Percentiles rank a stretch among this genome's conserved stretches.
These are phyloP conservation scores for Dendrocopos noguchii DNA, from an alignment of 2,113 vertebrate genomes.

Conservation along the genomic window DNA sequence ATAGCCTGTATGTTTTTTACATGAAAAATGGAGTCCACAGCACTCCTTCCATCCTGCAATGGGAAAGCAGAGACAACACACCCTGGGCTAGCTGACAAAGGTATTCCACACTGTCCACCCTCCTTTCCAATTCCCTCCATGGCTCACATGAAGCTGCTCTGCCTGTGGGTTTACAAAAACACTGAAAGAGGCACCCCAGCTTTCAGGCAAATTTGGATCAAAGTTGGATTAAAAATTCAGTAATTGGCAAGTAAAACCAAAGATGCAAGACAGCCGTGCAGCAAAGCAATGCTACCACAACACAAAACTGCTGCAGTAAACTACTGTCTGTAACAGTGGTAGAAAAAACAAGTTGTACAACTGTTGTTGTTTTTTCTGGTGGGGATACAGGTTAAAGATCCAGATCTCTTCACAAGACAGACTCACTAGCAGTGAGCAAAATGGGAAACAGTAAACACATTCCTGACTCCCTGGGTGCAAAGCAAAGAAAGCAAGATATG, in stretches of 20 bases:
- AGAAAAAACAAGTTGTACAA: background rate
- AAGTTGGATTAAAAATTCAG: background rate
- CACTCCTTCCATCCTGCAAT: background rate
- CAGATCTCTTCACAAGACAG: background rate
- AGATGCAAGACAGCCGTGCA: background rate
- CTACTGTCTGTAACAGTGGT: background rate
- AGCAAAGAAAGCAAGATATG: background rate
- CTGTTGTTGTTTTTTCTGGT: no score
- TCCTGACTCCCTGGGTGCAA: background rate
- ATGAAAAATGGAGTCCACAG: background rate
- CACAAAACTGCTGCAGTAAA: background rate
- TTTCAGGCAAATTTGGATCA: background rate
- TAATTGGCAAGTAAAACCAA: background rate
- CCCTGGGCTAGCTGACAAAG: background rate
- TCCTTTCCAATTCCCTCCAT: background rate
- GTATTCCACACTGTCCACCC: background rate
- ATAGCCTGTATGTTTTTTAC: background rate
- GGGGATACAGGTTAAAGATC: background rate
- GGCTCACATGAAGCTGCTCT: background rate
- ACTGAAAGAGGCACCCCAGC: background rate
- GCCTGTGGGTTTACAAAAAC: background rate
- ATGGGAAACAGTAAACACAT: background rate
- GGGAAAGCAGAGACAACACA: background rate
- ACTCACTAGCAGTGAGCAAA: background rate
- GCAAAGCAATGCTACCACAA: background rate